These are phyloP conservation scores for Cygnus atratus DNA, from an alignment of 2,113 vertebrate species.

Conservation along the genomic window DNA sequence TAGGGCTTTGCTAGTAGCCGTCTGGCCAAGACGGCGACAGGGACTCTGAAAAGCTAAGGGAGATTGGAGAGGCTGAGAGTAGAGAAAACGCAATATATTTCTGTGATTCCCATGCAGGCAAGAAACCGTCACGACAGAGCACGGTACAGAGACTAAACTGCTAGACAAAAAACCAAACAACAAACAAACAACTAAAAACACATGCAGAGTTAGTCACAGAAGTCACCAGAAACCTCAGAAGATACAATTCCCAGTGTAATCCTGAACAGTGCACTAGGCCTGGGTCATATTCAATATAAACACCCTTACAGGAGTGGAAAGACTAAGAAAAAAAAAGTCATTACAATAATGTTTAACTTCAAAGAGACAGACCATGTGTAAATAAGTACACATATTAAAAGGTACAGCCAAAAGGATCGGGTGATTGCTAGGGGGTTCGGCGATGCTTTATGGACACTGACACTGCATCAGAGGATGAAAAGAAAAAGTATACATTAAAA, in stretches of 20 bases:
- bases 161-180: accelerated
- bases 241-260: not conserved
- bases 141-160: not conserved
- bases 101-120: not conserved
- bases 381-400: not conserved
- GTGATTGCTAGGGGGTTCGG: not conserved
- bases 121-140: accelerated
- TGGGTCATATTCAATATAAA: not conserved
- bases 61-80: not conserved
- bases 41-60: not conserved
- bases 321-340: not conserved
- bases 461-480: not conserved
- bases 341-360: not conserved
- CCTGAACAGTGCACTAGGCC: not conserved
- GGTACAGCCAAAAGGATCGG: not conserved
- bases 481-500: not conserved
- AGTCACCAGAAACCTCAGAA: not conserved
- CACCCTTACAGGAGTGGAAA: not conserved
- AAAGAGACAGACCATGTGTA: not conserved
- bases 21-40: not conserved
- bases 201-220: not conserved
- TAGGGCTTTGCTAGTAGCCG: not conserved
- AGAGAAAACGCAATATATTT: not conserved
- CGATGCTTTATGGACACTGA: not conserved
- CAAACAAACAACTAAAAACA: too few species aligned